Conservation (phyloP, 2,113 vertebrate species). For the Perca schrenkii region DNA sequence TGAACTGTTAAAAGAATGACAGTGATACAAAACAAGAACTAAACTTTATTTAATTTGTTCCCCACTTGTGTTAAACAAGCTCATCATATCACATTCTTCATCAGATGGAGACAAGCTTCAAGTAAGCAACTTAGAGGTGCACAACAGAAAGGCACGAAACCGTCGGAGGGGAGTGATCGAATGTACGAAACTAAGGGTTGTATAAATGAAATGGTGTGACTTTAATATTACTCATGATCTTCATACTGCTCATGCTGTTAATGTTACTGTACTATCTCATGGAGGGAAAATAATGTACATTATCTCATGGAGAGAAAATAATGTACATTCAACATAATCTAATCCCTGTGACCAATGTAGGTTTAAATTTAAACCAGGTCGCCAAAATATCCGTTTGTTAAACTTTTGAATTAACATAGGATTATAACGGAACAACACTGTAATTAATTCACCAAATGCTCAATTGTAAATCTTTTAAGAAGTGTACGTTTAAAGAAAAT, state of each 20-base stretch:
- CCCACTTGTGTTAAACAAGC: slow-evolving; percentile 72
- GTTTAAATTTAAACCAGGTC: not conserved
- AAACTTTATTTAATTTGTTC: slow-evolving; percentile 81
- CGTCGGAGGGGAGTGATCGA: slow-evolving; percentile 5
- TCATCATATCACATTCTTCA: slow-evolving; percentile 75
- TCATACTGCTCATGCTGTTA: slow-evolving; percentile 6
- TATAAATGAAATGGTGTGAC: not conserved
- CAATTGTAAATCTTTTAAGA: not conserved
- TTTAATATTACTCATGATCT: not conserved
- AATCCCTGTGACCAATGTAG: not conserved
- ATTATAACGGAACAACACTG: slow-evolving; percentile 2
- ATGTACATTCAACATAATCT: not conserved
- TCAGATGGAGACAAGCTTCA: slow-evolving; percentile 71
- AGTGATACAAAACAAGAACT: slow-evolving; percentile 81
- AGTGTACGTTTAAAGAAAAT: slow-evolving; percentile 45
- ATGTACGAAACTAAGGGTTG: slow-evolving; percentile 8
- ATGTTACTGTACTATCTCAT: not conserved
- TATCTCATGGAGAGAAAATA: not conserved
- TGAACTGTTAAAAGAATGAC: slow-evolving; percentile 37
- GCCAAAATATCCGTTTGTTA: not conserved
- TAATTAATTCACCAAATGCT: slow-evolving; percentile 23
- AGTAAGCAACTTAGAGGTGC: slow-evolving; percentile 65
- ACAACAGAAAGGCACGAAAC: slow-evolving; percentile 81
- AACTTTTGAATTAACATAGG: slow-evolving; percentile 1
- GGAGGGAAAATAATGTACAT: not conserved